Evolutionary conservation across 2,113 vertebrate genomes (phyloP), one percentile per base, ranked within the genome.

Genomic region (Myotis davidii): DNA sequence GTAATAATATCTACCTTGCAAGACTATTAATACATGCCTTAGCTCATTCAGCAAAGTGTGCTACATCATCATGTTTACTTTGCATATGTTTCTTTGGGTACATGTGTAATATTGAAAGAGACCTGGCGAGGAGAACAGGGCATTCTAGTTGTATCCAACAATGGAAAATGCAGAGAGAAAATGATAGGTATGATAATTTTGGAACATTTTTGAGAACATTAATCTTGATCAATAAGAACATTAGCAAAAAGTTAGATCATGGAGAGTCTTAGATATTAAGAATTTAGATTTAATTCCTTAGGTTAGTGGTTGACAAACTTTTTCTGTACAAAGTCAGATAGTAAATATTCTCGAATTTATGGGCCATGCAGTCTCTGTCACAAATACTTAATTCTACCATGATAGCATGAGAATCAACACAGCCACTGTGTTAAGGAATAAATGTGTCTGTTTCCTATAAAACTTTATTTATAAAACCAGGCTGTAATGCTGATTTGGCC

Each of bases 401-500:
- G 29, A 45, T 69, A 82, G 20, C 45, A 9, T 72, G 17, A 67
- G 3, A 61, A 50, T 6, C 65, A 27, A 17, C 21, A 45, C 7
- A 32, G 42, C 25, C 0, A 72, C 4, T 37, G 27, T 17, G 29
- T 52, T 67, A 77, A 76, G 8, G 12, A 70, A 54, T 2, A 17
- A 39, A 37, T 0, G 0, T 18, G 9, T 64, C 9, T 27, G 20
- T 82, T 37, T 79, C 13, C 21, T 42, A 3, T 83, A 82, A 77
- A 91, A 76, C 32, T 90, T 93, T 48, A 65, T 84, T 95, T 82
- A 50, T 5, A 82, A 85, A 93, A 54, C 9, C 6, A 45, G 76
- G 20, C 8, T 12, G 4, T 54, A 18, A n/a, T 12, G 4, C n/a
- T 29, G 6, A 72, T 76, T 69, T 48, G 5, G 9, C 6, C 7